These are phyloP conservation scores for Dicaeum eximium DNA, from an alignment of 2,113 vertebrate species.

Conservation along the genomic window DNA sequence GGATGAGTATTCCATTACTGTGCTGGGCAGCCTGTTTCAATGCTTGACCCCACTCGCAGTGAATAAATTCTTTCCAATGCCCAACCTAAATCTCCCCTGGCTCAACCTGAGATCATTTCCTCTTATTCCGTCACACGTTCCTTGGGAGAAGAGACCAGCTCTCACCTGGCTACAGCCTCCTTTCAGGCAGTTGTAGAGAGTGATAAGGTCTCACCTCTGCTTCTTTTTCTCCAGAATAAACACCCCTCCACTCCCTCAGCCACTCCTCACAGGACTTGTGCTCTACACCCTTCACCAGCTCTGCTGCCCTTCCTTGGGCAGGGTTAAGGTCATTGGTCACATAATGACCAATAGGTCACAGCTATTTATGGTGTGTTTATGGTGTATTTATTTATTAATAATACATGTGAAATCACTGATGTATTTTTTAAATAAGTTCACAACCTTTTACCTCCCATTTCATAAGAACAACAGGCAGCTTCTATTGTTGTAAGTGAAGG, in stretches of 20 bases:
- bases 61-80: background rate
- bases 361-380: background rate
- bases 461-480: background rate
- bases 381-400: background rate
- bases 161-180: background rate
- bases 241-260: background rate
- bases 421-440: background rate
- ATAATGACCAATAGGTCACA: background rate
- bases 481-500: background rate
- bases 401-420: background rate
- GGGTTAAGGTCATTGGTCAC: background rate
- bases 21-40: background rate
- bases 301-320: background rate
- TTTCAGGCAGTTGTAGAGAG: background rate
- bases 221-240: background rate
- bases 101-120: background rate
- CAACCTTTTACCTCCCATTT: background rate
- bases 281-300: background rate
- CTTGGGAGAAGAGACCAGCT: background rate
- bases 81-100: background rate
- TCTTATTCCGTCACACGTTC: background rate
- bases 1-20: background rate
- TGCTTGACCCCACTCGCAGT: background rate
- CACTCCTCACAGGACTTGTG: background rate
- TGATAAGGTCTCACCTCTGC: background rate